Conservation (phyloP, 2,888 invertebrate genomes). For the Zeuzera pyrina region DNA sequence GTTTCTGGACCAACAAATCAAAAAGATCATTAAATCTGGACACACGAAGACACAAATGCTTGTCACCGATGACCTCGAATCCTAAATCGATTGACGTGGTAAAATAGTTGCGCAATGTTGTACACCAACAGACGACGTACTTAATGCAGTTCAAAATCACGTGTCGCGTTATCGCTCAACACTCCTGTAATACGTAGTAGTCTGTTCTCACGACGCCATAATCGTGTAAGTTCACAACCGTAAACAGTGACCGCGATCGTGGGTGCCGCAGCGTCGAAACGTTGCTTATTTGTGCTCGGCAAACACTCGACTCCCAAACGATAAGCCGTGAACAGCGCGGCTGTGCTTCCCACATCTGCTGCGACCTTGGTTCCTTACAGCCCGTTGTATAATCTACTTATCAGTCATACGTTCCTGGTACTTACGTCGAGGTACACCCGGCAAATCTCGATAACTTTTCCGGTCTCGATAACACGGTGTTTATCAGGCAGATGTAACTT, state of each 20-base stretch:
- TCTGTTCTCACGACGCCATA: conserved; percentile 53
- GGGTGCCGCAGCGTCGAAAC: conserved; percentile 4
- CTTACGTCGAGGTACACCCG: conserved; percentile 33
- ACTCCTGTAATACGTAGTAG: conserved; percentile 40
- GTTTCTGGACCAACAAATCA: conserved; percentile 1
- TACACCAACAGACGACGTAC: conserved; percentile 31
- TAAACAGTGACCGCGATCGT: conserved; percentile 31
- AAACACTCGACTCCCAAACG: conserved; percentile 56
- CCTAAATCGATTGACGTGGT: conserved; percentile 17
- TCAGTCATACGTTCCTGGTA: conserved; percentile 59
- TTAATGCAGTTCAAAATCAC: conserved; percentile 28
- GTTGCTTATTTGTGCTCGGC: conserved; percentile 58
- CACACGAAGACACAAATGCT: background rate
- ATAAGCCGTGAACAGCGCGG: conserved; percentile 61
- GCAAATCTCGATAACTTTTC: conserved; percentile 57
- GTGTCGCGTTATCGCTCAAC: conserved; percentile 46
- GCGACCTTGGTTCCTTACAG: conserved; percentile 61
- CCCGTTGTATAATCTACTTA: conserved; percentile 62
- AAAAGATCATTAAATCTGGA: conserved; percentile 6
- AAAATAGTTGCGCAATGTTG: conserved; percentile 35
- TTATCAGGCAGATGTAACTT: conserved; percentile 38
- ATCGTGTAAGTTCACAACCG: conserved; percentile 57
- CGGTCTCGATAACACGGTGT: conserved; percentile 52
- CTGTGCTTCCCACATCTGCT: conserved; percentile 69
- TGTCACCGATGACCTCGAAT: conserved; percentile 5